Base-by-base conservation (phyloP, 2,888 invertebrate species). In the Mystacides longicornis region DNA sequence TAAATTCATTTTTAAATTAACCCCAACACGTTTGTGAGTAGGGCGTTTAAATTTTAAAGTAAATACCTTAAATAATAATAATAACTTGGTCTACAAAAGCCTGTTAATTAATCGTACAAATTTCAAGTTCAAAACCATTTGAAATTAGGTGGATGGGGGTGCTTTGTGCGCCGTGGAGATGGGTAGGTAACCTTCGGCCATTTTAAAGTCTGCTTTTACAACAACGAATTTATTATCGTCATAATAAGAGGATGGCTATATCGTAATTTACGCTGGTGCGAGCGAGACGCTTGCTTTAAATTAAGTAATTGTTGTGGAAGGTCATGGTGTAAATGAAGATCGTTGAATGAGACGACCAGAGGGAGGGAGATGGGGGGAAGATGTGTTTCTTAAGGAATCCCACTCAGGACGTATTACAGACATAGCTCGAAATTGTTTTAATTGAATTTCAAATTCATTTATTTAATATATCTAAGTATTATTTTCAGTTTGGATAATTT, bases 281-380 rank as follows among this genome's bases (percentile, higher is more conserved):
- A 59, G 55, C 16, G 57, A 46, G 57, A 59, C 49, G 52, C 56
- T 58, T 51, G 55, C 51, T 54, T 52, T 52, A 59, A 60, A 60
- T 60, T 57, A 59, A 53, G 59, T 55, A 55, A 57, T 55, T 59
- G 60, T 60, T 60, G 57, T 51, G 57, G 52, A 42, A 60, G 60
- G 58, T 59, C 58, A 51, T 22, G 58, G 57, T 54, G 53, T 47
- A 57, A 60, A 60, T 60, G 57, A 57, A 55, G 56, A 54, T 37
- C 55, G 51, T 55, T 56, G 55, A 50, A 55, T 57, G 16, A 37
- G n/a, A n/a, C n/a, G n/a, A n/a, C n/a, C n/a, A n/a, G n/a, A n/a
- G n/a, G n/a, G n/a, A n/a, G n/a, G n/a, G n/a, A n/a, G n/a, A n/a
- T n/a, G 49, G 56, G 60, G 60, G 58, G 59, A 55, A 53, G 57